These are phyloP conservation scores for Oxyscelio sp. DNA, from an alignment of 2,888 invertebrate species.

Conservation along the genomic window DNA sequence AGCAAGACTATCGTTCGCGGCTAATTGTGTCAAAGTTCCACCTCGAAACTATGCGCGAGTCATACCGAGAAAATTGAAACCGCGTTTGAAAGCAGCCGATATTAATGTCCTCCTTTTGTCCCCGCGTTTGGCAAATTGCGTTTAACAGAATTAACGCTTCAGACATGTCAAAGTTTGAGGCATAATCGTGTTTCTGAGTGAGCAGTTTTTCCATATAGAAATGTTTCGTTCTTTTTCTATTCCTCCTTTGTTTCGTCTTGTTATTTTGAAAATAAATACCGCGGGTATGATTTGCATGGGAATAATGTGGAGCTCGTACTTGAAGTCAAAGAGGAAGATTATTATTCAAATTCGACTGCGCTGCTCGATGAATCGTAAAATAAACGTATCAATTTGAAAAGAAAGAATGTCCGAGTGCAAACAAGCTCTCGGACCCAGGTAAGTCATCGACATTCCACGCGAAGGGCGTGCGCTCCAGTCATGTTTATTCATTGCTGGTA, in stretches of 20 bases:
- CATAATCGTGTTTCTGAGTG: slow-evolving; percentile 7
- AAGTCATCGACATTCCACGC: slow-evolving; percentile 58
- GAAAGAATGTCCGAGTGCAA: slow-evolving; percentile 55
- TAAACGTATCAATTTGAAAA: slow-evolving; percentile 63
- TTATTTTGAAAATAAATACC: neutral
- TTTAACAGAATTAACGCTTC: slow-evolving; percentile 28
- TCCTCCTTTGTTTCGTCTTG: neutral
- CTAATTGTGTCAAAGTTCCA: slow-evolving; percentile 70
- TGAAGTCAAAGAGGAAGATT: slow-evolving; percentile 13
- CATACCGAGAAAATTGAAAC: slow-evolving; percentile 67
- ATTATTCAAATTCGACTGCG: slow-evolving; percentile 46
- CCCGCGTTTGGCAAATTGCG: slow-evolving; percentile 48
- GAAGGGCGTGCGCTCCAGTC: slow-evolving; percentile 52
- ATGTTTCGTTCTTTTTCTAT: neutral
- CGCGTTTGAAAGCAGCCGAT: slow-evolving; percentile 55
- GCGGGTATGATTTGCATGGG: slow-evolving; percentile 18
- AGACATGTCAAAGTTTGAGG: slow-evolving; percentile 36
- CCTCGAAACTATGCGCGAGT: slow-evolving; percentile 63
- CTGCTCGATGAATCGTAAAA: slow-evolving; percentile 64
- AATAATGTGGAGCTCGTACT: slow-evolving; percentile 3
- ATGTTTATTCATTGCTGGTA: slow-evolving; percentile 72
- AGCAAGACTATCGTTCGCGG: slow-evolving; percentile 60
- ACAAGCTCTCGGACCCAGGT: slow-evolving; percentile 52
- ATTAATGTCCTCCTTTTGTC: slow-evolving; percentile 65
- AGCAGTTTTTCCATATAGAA: neutral